phyloP scores from a whole-genome alignment of 2,888 invertebrate species.

The Prosapia bicincta region DNA sequence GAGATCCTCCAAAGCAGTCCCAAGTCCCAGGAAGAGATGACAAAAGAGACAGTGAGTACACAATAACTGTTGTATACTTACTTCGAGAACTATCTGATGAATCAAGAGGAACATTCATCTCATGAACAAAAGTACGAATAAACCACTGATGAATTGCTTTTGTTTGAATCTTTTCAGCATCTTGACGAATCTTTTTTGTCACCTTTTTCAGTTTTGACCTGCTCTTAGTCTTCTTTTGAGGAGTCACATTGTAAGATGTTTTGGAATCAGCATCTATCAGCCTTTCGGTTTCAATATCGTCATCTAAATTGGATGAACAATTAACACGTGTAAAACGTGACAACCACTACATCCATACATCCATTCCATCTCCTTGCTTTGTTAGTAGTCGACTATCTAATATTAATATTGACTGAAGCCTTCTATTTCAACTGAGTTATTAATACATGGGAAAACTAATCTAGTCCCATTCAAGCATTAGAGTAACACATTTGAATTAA shows the following conservation, averaged over 20 bases:
- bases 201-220: constrained; percentile 37
- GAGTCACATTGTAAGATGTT: constrained; percentile 23
- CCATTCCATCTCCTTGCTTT: constrained; percentile 1
- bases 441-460: background rate
- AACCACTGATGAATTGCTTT: constrained; percentile 38
- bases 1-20: background rate
- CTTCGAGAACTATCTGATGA: constrained; percentile 32
- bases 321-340: constrained; percentile 2
- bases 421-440: background rate
- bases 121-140: constrained; percentile 37
- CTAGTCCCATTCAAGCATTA: background rate
- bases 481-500: background rate
- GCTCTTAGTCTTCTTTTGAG: constrained; percentile 23
- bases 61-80: constrained; percentile 32
- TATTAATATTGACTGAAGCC: background rate
- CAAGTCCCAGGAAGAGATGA: background rate
- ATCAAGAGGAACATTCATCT: constrained; percentile 34
- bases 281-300: constrained; percentile 25
- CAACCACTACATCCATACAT: background rate
- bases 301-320: constrained; percentile 24
- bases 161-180: constrained; percentile 37
- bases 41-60: background rate
- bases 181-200: constrained; percentile 36
- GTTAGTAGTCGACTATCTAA: background rate
- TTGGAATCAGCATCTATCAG: constrained; percentile 20